Conservation (phyloP, 2,888 invertebrate species). For the Drepanosiphum platanoidis region DNA sequence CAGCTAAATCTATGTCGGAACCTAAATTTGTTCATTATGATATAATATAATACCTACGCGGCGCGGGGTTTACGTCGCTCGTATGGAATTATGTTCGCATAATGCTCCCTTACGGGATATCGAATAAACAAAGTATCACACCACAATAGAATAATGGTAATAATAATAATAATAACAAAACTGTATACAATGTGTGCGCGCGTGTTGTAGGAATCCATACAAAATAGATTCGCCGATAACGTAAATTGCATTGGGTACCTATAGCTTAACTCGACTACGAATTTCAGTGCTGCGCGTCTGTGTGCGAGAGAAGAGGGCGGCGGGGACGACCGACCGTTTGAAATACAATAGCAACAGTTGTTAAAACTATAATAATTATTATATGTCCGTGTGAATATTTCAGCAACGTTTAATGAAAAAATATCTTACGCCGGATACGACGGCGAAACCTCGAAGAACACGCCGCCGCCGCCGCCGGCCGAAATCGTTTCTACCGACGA, state of each 20-base stretch:
- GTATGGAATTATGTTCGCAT: constrained; percentile 31
- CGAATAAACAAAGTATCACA: constrained; percentile 31
- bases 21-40: constrained; percentile 1
- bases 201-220: background rate
- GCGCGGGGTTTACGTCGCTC: background rate
- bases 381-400: no score
- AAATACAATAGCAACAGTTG: no score
- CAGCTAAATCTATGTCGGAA: background rate
- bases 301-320: no score
- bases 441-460: no score
- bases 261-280: background rate
- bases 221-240: constrained; percentile 12
- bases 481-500: no score
- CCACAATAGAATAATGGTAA: constrained; percentile 22
- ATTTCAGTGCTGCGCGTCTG: no score
- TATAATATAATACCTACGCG: background rate
- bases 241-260: background rate
- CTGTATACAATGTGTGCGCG: background rate
- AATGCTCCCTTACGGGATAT: constrained; percentile 10
- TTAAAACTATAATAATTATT: no score
- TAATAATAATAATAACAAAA: background rate
- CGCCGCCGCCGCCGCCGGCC: no score
- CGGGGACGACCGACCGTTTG: no score
- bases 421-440: no score
- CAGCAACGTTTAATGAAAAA: no score